phyloP scores from a whole-genome alignment of 2,113 vertebrate genomes.

The Notarius quadriscutis region DNA sequence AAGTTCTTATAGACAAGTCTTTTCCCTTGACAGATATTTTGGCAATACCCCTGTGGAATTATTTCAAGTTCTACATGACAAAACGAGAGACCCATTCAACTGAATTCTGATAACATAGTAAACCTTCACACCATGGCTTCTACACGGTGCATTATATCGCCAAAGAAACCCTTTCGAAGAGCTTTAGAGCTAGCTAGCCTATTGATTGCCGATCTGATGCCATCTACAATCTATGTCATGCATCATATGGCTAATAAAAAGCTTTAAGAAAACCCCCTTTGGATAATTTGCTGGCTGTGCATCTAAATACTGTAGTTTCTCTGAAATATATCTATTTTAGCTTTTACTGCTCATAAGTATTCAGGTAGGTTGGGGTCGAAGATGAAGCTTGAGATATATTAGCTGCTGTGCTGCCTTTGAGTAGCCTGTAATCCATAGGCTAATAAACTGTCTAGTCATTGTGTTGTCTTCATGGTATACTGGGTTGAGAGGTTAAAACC shows the following conservation, averaged over 20 bases:
- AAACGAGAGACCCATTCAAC: neutral
- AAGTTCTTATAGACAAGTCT: neutral
- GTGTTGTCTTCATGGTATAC: neutral
- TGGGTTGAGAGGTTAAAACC: neutral
- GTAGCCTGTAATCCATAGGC: neutral
- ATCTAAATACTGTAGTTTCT: neutral
- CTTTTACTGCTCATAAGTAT: neutral
- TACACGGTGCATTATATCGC: neutral
- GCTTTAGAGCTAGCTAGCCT: neutral
- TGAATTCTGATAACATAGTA: too few relatives aligned
- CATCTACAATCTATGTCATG: neutral
- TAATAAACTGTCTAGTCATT: neutral
- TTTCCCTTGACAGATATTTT: neutral
- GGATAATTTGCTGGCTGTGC: neutral
- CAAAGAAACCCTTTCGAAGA: neutral
- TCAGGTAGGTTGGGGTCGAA: neutral
- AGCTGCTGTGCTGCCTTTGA: neutral
- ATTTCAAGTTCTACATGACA: neutral
- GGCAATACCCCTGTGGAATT: neutral
- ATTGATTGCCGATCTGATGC: neutral
- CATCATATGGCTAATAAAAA: neutral
- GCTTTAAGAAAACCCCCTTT: neutral
- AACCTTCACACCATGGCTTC: neutral
- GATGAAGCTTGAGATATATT: neutral
- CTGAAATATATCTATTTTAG: neutral